Evolutionary conservation across 1,140 invertebrate genomes (phyloP).

Genomic region (Probaryconus sp.): DNA sequence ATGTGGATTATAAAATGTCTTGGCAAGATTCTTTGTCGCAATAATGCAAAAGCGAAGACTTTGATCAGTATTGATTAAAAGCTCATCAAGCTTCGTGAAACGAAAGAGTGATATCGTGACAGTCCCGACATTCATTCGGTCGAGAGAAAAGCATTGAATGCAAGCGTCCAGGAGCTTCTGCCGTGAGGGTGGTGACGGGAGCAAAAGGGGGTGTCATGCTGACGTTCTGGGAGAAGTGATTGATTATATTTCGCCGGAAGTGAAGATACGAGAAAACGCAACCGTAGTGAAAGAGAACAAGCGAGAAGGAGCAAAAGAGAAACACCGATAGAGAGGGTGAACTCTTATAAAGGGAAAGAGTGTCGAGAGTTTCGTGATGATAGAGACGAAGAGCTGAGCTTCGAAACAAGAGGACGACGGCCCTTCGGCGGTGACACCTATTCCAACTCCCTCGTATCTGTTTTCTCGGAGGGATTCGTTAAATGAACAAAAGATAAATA

Average conservation of each 20-base stretch:
- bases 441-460: slow-evolving; percentile 56
- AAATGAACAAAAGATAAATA: slow-evolving; percentile 71
- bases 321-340: slow-evolving; percentile 35
- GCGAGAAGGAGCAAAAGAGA: slow-evolving; percentile 11
- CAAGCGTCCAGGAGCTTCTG: slow-evolving; percentile 65
- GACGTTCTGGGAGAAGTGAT: slow-evolving; percentile 76
- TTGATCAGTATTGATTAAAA: slow-evolving; percentile 61
- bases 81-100: slow-evolving; percentile 48
- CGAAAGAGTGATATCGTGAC: slow-evolving; percentile 63
- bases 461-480: slow-evolving; percentile 54
- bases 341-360: slow-evolving; percentile 53
- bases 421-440: slow-evolving; percentile 56
- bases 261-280: slow-evolving; percentile 63
- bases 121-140: slow-evolving; percentile 62
- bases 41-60: slow-evolving; percentile 20
- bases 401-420: slow-evolving; percentile 70
- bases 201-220: slow-evolving; percentile 75
- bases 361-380: slow-evolving; percentile 65
- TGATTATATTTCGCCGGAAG: slow-evolving; percentile 78
- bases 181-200: slow-evolving; percentile 70
- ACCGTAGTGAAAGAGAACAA: slow-evolving; percentile 54
- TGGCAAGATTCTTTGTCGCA: slow-evolving; percentile 22
- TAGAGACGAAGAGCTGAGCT: slow-evolving; percentile 71
- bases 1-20: no score
- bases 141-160: slow-evolving; percentile 58